phyloP scores from a whole-genome alignment of 2,888 invertebrate genomes.

The Athalia rosae region DNA sequence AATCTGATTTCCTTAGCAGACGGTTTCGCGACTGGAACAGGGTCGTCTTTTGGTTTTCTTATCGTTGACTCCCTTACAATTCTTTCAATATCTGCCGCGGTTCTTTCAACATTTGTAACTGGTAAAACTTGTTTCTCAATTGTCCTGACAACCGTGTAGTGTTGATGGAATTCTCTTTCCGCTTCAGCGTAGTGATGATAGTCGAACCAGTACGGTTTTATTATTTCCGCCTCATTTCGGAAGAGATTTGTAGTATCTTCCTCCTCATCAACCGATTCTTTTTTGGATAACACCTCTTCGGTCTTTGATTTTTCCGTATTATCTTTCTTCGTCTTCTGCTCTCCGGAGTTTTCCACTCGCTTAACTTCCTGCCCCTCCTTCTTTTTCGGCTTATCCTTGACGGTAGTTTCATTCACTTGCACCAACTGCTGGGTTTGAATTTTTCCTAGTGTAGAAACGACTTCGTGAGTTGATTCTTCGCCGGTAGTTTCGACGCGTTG shows the following conservation, averaged over 20 bases:
- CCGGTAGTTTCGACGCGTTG: neutral
- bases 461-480: slow-evolving; percentile 17
- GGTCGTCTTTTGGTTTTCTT: slow-evolving; percentile 51
- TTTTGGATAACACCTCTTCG: slow-evolving; percentile 13
- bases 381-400: neutral
- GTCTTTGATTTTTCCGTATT: slow-evolving; percentile 20
- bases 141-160: slow-evolving; percentile 61
- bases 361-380: neutral
- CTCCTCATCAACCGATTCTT: neutral
- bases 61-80: slow-evolving; percentile 65
- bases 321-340: slow-evolving; percentile 26
- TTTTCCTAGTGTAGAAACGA: slow-evolving; percentile 17
- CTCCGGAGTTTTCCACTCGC: neutral
- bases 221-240: slow-evolving; percentile 46
- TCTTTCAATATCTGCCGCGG: slow-evolving; percentile 59
- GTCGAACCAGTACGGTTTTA: slow-evolving; percentile 64
- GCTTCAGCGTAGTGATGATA: slow-evolving; percentile 63
- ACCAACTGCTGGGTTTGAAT: slow-evolving; percentile 2
- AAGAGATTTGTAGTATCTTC: slow-evolving; percentile 19
- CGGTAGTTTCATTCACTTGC: neutral
- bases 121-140: slow-evolving; percentile 56
- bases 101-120: slow-evolving; percentile 46
- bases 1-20: slow-evolving; percentile 49
- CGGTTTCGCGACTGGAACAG: slow-evolving; percentile 23
- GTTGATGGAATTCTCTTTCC: slow-evolving; percentile 62